A percentile compares a stretch with the other conserved stretches of the same genome.
Conservation (phyloP, 2,888 invertebrate species). For the Mimumesa dahlbomi region DNA sequence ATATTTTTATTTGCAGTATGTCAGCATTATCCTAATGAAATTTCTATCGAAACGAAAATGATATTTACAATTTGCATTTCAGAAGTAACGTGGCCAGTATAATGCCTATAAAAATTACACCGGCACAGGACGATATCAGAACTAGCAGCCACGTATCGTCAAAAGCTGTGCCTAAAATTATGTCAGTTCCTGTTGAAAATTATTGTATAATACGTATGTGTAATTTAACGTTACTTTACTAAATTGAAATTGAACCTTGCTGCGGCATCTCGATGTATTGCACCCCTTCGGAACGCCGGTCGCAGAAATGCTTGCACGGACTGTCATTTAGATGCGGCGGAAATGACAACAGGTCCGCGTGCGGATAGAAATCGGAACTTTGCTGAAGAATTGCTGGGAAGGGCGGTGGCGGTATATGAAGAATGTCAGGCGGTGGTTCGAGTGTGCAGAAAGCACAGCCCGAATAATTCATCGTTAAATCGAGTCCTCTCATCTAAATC, state of each 20-base stretch:
- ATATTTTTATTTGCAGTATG: too few species aligned
- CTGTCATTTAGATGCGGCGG: slow-evolving; percentile 74
- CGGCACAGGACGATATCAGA: slow-evolving; percentile 89
- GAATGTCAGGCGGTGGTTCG: slow-evolving; percentile 90
- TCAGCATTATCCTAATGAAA: too few species aligned
- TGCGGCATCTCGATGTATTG: slow-evolving; percentile 91
- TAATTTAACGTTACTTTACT: not conserved
- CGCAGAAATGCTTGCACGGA: slow-evolving; percentile 77
- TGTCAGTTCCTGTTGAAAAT: too few species aligned
- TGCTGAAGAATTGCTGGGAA: slow-evolving; percentile 88
- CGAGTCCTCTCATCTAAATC: slow-evolving; percentile 64
- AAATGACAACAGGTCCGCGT: slow-evolving; percentile 68
- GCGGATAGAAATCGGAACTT: slow-evolving; percentile 73
- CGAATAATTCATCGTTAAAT: slow-evolving; percentile 71
- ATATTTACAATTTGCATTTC: slow-evolving; percentile 91
- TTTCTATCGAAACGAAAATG: not conserved
- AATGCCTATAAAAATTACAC: slow-evolving; percentile 89
- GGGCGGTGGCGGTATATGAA: slow-evolving; percentile 93
- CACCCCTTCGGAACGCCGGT: slow-evolving; percentile 82
- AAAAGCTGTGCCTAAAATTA: slow-evolving; percentile 81
- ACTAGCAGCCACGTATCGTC: slow-evolving; percentile 93
- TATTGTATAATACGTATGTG: too few species aligned
- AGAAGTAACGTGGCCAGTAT: slow-evolving; percentile 89
- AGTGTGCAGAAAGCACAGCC: slow-evolving; percentile 81
- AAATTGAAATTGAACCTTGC: slow-evolving; percentile 82